A percentile compares a stretch with the other conserved stretches of the same genome.
These are phyloP conservation scores for Altica lythri DNA, from an alignment of 2,888 invertebrate genomes.

Conservation along the genomic window DNA sequence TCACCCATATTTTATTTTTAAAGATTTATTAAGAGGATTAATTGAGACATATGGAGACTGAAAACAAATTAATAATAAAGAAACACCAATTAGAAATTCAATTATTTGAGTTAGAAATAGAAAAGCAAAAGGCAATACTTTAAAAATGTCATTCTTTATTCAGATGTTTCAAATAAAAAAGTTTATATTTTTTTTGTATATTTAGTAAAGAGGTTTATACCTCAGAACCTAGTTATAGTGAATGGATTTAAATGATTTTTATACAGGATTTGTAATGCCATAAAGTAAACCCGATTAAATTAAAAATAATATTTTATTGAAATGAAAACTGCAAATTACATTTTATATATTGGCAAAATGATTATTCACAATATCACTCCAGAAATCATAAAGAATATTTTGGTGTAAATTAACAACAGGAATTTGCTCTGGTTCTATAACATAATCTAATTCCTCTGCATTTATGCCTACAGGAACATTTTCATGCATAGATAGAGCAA, in stretches of 20 bases:
- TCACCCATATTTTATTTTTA: too few relatives aligned
- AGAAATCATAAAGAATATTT: not conserved
- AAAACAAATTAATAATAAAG: not conserved
- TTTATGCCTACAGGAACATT: not conserved
- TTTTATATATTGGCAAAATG: not conserved
- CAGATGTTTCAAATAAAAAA: too few relatives aligned
- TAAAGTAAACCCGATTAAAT: too few relatives aligned
- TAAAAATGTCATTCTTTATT: not conserved
- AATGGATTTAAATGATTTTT: too few relatives aligned
- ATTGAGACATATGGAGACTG: too few relatives aligned
- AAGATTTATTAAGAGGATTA: too few relatives aligned
- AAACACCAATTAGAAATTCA: not conserved
- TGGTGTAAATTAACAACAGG: not conserved
- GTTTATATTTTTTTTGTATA: too few relatives aligned
- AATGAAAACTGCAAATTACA: not conserved
- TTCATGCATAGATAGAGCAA: slow-evolving; percentile 15
- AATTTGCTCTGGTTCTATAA: not conserved
- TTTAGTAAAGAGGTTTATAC: not conserved
- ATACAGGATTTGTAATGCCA: not conserved
- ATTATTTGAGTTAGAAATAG: not conserved
- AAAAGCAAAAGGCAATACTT: not conserved
- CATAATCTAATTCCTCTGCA: not conserved
- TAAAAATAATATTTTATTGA: too few relatives aligned
- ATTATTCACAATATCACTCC: not conserved
- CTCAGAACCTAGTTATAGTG: too few relatives aligned